These are phyloP conservation scores for Ormyrus rosae DNA, from an alignment of 2,888 invertebrate species.

Conservation along the genomic window DNA sequence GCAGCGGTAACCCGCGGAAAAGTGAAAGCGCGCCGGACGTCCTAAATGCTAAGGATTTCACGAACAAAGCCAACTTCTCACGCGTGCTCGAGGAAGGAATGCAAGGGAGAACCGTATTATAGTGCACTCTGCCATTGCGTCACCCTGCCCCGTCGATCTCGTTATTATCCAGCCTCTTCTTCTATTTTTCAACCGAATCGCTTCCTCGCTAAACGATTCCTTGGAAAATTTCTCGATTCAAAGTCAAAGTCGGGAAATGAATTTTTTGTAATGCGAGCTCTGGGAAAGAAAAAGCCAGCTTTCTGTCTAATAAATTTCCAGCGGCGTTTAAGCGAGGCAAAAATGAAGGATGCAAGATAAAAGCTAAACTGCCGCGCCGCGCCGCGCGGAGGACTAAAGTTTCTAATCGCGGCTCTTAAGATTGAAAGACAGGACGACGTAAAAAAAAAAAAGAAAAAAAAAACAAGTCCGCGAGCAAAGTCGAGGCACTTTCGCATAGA, in stretches of 20 bases:
- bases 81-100: too few species aligned
- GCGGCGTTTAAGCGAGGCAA: background rate
- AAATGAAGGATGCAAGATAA: constrained; percentile 11
- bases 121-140: too few species aligned
- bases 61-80: too few species aligned
- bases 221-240: too few species aligned
- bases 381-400: constrained; percentile 33
- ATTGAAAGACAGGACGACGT: constrained; percentile 10
- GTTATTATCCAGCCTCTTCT: too few species aligned
- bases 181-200: too few species aligned
- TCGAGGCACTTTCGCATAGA: constrained; percentile 26
- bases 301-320: constrained; percentile 19
- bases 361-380: background rate
- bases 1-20: constrained; percentile 18
- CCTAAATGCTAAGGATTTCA: background rate
- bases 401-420: constrained; percentile 35
- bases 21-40: constrained; percentile 40
- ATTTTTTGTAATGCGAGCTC: too few species aligned
- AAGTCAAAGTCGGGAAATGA: too few species aligned
- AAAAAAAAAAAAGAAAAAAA: background rate
- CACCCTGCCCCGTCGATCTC: too few species aligned
- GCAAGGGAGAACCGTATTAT: too few species aligned
- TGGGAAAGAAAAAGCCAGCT: background rate
- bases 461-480: constrained; percentile 1
- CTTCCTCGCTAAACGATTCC: too few species aligned